Evolutionary conservation across 1,140 invertebrate genomes (phyloP).

Genomic region (Chironomus striatipennis): DNA sequence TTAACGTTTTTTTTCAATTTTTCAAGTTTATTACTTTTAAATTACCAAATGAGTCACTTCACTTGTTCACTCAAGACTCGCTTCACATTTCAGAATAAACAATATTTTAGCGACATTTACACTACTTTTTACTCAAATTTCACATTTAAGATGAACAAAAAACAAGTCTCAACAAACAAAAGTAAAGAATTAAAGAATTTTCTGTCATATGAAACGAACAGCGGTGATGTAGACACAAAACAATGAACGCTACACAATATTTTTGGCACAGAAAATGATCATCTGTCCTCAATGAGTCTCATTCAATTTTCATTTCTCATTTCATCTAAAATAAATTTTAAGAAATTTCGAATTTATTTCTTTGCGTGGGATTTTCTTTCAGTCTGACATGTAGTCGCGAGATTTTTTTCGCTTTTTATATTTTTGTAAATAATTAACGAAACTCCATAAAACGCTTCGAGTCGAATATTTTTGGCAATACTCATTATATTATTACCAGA

Average conservation of each 20-base stretch:
- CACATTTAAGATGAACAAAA: too few relatives aligned
- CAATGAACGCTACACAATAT: neutral
- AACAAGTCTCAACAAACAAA: neutral
- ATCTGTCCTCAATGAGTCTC: constrained; percentile 5
- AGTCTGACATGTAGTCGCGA: too few relatives aligned
- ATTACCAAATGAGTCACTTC: too few relatives aligned
- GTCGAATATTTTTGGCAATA: neutral
- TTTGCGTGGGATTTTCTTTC: neutral
- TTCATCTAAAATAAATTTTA: neutral
- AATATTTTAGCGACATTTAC: too few relatives aligned
- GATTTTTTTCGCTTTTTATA: neutral
- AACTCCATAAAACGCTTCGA: neutral
- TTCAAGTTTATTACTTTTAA: too few relatives aligned
- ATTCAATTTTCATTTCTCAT: neutral
- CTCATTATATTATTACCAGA: neutral
- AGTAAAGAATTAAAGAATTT: neutral
- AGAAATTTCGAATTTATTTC: neutral
- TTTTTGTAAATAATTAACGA: neutral
- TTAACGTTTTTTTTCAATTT: too few relatives aligned
- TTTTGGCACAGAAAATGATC: neutral
- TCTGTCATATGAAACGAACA: neutral
- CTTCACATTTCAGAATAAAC: too few relatives aligned
- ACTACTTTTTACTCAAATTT: too few relatives aligned
- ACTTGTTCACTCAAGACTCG: too few relatives aligned
- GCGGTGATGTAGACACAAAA: neutral